Percentiles rank a stretch among this genome's conserved stretches.
Conservation (phyloP, 2,113 vertebrate species). For the Myotis brandtii region DNA sequence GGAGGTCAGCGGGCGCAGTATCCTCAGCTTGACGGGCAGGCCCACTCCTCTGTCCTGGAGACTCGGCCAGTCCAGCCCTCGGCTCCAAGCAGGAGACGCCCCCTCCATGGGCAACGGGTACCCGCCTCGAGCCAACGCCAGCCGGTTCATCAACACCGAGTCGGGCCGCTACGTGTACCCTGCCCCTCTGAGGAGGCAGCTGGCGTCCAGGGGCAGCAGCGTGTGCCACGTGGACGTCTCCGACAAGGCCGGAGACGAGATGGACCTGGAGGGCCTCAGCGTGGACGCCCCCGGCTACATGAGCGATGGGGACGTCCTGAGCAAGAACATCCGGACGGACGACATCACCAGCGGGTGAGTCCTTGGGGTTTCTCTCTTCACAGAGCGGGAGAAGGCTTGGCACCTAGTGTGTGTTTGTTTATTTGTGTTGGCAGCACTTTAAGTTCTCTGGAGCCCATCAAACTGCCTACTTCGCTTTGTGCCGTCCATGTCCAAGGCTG, state of each 20-base stretch:
- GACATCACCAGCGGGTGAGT: slow-evolving; percentile 96
- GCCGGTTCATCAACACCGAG: slow-evolving; percentile 86
- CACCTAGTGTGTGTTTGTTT: background rate
- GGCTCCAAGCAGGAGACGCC: slow-evolving; percentile 97
- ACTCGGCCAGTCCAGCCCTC: slow-evolving; percentile 95
- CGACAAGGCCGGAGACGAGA: slow-evolving; percentile 89
- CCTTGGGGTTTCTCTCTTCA: background rate
- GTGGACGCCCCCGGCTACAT: slow-evolving; percentile 96
- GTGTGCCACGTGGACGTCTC: slow-evolving; percentile 90
- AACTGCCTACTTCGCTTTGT: background rate
- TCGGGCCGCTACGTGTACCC: slow-evolving; percentile 92
- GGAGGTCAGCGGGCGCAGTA: slow-evolving; percentile 92
- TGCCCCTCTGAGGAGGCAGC: slow-evolving; percentile 91
- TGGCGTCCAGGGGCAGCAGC: slow-evolving; percentile 89
- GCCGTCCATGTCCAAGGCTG: background rate
- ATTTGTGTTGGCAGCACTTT: background rate
- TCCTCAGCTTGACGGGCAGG: slow-evolving; percentile 93
- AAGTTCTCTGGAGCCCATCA: background rate
- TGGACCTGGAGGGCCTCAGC: slow-evolving; percentile 90
- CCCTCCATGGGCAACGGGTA: slow-evolving; percentile 94
- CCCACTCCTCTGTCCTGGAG: slow-evolving; percentile 94
- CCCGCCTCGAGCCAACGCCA: slow-evolving; percentile 88
- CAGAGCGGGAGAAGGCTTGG: fast-evolving
- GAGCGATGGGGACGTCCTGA: slow-evolving; percentile 97
- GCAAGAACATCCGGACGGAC: slow-evolving; percentile 94